Evolutionary conservation across 2,113 vertebrate genomes (phyloP), one percentile per base, ranked within the genome.

Genomic region (Pongo pygmaeus): DNA sequence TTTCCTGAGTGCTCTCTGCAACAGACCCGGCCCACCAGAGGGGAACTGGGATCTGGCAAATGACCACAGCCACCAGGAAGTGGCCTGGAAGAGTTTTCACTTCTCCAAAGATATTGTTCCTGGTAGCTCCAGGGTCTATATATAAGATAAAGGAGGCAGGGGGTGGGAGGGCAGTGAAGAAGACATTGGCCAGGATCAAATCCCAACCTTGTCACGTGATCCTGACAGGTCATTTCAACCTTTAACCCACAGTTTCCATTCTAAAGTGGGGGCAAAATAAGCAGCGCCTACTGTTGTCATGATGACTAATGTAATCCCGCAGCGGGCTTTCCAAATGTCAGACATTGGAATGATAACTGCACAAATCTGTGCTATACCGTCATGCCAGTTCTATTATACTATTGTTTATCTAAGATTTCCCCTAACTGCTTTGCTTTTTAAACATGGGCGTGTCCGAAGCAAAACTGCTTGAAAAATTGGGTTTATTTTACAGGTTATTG

Each of bases 101-200:
- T 97, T 97, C 95, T 84, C 38, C 81, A 93, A 91, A 87, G 55
- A 59, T 32, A 20, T 16, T 80, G 30, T 17, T 46, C 55, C 40
- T 43, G 59, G 32, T 57, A 57, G 4, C 22, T 67, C 25, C 30
- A 20, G 52, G 70, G 52, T 52, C 87, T 59, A 5, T 57, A 43
- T 14, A 0, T 52, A 89, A 46, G 64, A 57, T 80, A 67, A 35
- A 72, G 6, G 61, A 32, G 22, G 50, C 5, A 5, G 9, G 67
- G 6, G 16, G 23, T 55, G 46, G 17, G 61, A 14, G 35, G 27
- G n/a, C 18, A 25, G 30, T 38, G 30, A 70, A 61, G 78, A 55
- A 59, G n/a, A 17, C 3, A 12, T 2, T 14, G 22, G 30, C 64
- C 27, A 20, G 75, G 81, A 59, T 6, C 75, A 48, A 93, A 14